phyloP scores from a whole-genome alignment of 1,140 invertebrate species.

The Drosophila trapezifrons region DNA sequence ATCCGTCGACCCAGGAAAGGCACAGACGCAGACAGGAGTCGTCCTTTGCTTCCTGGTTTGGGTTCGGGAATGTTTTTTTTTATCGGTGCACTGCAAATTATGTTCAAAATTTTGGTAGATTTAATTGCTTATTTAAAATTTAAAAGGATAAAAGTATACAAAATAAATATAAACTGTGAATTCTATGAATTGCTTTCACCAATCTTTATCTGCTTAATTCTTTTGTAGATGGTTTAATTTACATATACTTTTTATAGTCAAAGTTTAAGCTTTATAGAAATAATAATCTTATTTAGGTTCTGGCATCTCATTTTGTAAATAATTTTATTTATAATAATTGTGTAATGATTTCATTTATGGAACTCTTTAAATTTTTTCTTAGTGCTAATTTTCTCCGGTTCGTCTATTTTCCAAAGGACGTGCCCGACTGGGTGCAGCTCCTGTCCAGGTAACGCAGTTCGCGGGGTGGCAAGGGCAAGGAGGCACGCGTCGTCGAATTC shows the following conservation, averaged over 20 bases:
- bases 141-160: no score
- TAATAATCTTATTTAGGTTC: no score
- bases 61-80: slow-evolving; percentile 22
- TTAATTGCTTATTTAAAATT: no score
- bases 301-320: no score
- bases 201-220: no score
- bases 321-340: no score
- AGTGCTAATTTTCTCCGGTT: slow-evolving; percentile 22
- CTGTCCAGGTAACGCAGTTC: slow-evolving; percentile 42
- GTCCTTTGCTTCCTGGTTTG: slow-evolving; percentile 59
- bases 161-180: no score
- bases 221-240: no score
- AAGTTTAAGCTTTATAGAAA: neutral
- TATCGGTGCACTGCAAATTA: slow-evolving; percentile 46
- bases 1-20: slow-evolving; percentile 25
- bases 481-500: slow-evolving; percentile 61
- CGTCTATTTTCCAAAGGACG: slow-evolving; percentile 70
- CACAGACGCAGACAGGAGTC: slow-evolving; percentile 34
- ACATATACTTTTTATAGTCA: neutral
- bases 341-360: neutral
- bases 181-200: no score
- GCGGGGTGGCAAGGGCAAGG: slow-evolving; percentile 16
- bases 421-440: slow-evolving; percentile 75
- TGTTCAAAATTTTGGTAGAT: no score
- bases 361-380: slow-evolving; percentile 1